Percentiles rank a stretch among this genome's conserved stretches.
Conservation (phyloP, 2,797 vertebrate species). For the Chelon labrosus region DNA sequence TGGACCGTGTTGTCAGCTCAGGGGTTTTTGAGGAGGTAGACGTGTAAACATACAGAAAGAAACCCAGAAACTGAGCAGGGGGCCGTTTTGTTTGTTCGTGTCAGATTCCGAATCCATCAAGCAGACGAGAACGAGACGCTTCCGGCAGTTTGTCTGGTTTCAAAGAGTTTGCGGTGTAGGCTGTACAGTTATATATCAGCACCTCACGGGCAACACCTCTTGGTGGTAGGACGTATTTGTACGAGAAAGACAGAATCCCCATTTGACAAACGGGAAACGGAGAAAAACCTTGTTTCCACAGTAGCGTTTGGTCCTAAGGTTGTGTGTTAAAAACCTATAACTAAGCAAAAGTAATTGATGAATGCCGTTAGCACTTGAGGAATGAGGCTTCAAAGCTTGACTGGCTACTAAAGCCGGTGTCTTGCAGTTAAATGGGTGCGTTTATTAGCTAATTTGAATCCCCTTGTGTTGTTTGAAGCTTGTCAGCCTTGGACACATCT, state of each 20-base stretch:
- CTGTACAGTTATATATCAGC: conserved; percentile 17
- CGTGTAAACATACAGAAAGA: not conserved
- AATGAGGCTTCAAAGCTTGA: not conserved
- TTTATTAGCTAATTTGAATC: too few relatives aligned
- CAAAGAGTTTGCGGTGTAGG: conserved; percentile 21
- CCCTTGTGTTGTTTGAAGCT: too few relatives aligned
- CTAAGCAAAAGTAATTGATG: not conserved
- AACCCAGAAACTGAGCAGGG: not conserved
- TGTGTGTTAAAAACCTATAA: not conserved
- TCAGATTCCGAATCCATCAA: not conserved
- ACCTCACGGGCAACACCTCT: not conserved
- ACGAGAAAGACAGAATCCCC: not conserved
- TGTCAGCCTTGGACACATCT: not conserved
- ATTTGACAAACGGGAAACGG: not conserved
- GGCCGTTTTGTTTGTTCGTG: not conserved
- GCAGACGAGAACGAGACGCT: not conserved
- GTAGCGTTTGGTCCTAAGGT: not conserved
- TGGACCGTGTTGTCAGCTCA: not conserved
- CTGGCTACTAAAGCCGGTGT: too few relatives aligned
- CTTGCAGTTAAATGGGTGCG: too few relatives aligned
- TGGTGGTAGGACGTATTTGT: conserved; percentile 1
- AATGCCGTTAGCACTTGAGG: not conserved
- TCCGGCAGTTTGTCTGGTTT: conserved; percentile 2
- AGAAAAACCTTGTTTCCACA: conserved; percentile 6
- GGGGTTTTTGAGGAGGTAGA: not conserved